A percentile compares a stretch with the other conserved stretches of the same genome.
Evolutionary conservation across 37 sponge, comb jelly and placozoan species (phyloP).

Genomic region (Chondrosia reniformis): DNA sequence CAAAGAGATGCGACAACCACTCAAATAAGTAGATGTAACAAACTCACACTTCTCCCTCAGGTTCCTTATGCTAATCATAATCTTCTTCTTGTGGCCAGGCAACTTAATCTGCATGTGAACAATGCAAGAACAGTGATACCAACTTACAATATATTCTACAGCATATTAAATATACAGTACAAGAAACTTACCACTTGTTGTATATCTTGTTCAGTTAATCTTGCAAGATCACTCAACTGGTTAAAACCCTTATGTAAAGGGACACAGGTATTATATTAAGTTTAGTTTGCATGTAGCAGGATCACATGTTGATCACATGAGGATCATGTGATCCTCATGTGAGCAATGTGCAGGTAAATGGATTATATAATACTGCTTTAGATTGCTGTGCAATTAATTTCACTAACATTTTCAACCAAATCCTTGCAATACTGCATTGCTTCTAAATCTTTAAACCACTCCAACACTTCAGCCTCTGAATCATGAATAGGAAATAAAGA

Average conservation of each 20-base stretch:
- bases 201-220: constrained; percentile 28
- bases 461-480: constrained; percentile 44
- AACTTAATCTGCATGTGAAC: neutral
- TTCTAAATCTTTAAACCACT: constrained; percentile 61
- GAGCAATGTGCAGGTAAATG: neutral
- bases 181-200: constrained; percentile 10
- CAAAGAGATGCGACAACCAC: neutral
- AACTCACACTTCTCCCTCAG: constrained; percentile 37
- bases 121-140: constrained; percentile 8
- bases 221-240: constrained; percentile 71
- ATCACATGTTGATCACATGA: neutral
- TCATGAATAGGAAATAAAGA: neutral
- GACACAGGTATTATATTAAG: neutral
- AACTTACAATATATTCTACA: no score
- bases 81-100: constrained; percentile 5
- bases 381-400: neutral
- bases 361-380: neutral
- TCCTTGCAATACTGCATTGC: constrained; percentile 41
- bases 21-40: neutral
- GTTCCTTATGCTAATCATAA: neutral
- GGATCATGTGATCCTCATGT: no score
- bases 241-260: constrained; percentile 60
- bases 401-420: constrained; percentile 56
- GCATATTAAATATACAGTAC: neutral
- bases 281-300: no score